phyloP scores from a whole-genome alignment of 2,797 vertebrate genomes.

The Nannoperca obscura region DNA sequence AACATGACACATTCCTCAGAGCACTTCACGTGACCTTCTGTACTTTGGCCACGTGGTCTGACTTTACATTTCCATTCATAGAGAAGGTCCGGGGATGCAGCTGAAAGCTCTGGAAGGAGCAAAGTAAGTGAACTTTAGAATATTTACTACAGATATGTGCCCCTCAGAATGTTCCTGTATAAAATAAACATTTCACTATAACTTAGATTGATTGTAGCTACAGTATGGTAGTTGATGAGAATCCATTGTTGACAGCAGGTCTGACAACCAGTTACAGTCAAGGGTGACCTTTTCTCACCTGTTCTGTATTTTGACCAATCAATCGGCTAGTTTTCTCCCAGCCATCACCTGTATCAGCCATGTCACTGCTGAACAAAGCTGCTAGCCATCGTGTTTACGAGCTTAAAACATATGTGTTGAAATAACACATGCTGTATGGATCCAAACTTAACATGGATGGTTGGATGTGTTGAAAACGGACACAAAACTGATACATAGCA shows the following conservation, averaged over 20 bases:
- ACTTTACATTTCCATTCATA: not conserved
- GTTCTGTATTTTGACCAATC: conserved; percentile 4
- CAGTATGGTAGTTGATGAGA: not conserved
- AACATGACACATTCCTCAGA: too few relatives aligned
- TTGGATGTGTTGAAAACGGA: not conserved
- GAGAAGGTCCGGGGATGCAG: not conserved
- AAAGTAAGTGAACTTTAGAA: not conserved
- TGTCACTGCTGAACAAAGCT: conserved; percentile 16
- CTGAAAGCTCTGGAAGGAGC: not conserved
- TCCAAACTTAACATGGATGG: not conserved
- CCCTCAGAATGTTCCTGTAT: not conserved
- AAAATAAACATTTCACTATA: not conserved
- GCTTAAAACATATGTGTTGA: conserved; percentile 7
- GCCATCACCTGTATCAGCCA: conserved; percentile 17
- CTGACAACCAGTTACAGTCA: conserved; percentile 7
- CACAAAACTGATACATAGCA: not conserved
- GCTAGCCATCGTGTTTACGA: not conserved
- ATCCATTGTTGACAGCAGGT: not conserved
- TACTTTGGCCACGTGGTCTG: not conserved
- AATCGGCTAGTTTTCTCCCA: not conserved
- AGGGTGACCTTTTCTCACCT: conserved; percentile 8
- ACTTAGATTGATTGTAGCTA: not conserved
- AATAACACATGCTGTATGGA: not conserved
- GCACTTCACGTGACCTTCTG: too few relatives aligned
- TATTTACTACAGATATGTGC: not conserved